Percentiles rank a stretch among this genome's conserved stretches.
Evolutionary conservation across 2,888 invertebrate species (phyloP).

Genomic region (Barypeithes pellucidus): DNA sequence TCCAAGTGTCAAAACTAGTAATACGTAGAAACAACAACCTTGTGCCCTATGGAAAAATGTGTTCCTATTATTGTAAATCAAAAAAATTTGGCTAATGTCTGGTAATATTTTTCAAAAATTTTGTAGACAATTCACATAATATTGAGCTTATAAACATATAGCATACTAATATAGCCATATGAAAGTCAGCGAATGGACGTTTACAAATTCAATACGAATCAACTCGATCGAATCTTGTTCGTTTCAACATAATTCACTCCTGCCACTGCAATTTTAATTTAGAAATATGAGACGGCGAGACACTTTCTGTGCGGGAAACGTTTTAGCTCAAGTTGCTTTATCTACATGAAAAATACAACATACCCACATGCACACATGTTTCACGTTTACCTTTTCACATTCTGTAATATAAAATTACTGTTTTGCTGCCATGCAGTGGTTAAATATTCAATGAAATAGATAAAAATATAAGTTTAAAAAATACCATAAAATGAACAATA

Average conservation of each 20-base stretch:
- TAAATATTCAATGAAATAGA: not conserved
- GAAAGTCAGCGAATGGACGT: no score
- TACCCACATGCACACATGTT: slow-evolving; percentile 39
- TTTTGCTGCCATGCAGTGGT: slow-evolving; percentile 26
- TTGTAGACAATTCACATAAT: no score
- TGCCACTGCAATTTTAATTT: slow-evolving; percentile 23
- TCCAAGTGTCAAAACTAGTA: no score
- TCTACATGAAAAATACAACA: slow-evolving; percentile 47
- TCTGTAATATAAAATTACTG: slow-evolving; percentile 38
- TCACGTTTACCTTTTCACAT: slow-evolving; percentile 41
- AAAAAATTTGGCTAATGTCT: no score
- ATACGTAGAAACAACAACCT: no score
- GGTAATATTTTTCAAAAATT: no score
- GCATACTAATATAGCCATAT: no score
- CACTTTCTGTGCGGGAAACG: slow-evolving; percentile 46
- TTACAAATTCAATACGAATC: slow-evolving; percentile 7
- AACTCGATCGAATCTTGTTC: not conserved
- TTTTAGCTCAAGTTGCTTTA: slow-evolving; percentile 46
- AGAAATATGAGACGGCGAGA: slow-evolving; percentile 40
- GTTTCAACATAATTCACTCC: slow-evolving; percentile 11
- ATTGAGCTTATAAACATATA: no score
- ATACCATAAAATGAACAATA: not conserved
- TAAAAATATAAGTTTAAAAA: not conserved
- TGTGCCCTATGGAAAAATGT: no score
- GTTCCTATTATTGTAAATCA: no score